Evolutionary conservation across 2,888 invertebrate species (phyloP), one percentile per base, ranked within the genome.

Genomic region (Drosophila antonietae): DNA sequence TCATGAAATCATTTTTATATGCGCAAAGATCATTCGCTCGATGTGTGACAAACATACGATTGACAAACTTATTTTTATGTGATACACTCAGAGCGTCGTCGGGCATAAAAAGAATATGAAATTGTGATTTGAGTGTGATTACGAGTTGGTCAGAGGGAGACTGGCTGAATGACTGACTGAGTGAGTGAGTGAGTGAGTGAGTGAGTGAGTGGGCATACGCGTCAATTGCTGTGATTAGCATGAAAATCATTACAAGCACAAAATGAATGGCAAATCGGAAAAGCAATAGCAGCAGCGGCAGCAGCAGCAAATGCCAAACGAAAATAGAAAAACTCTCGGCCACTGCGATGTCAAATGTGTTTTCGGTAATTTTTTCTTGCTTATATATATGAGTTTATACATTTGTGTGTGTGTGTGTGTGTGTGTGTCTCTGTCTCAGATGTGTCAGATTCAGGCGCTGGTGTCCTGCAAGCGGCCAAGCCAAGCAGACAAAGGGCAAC

Each of bases 211-310:
- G 20, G 77, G 75, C 73, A 72, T 79, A 74, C 80, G 89, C 84
- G 81, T 87, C 86, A 88, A 88, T 87, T 86, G 86, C 80, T 86
- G 89, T 88, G 86, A 88, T 86, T 86, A 86, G 86, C 87, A 87
- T 88, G 86, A 75, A 87, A 83, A 86, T 86, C 87, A 88, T 87
- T 82, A 87, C 81, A 59, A 83, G 69, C 86, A 78, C 72, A 77
- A 79, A 84, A 86, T 85, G 83, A 79, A 85, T 88, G 78, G 79
- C 71, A 82, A 85, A 88, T 85, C 76, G 67, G 53, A 69, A 74
- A 75, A 62, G 58, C 78, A 74, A 74, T 63, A 65, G 23, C 15
- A 60, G 18, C 49, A 39, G 61, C 67, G 63, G 23, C 15, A 60
- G 18, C 49, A 39, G 61, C 67, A 18, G 53, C 44, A 37, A 59